A percentile compares a stretch with the other conserved stretches of the same genome.
Conservation (phyloP, 1,140 invertebrate genomes). For the Drosophila suzukii region DNA sequence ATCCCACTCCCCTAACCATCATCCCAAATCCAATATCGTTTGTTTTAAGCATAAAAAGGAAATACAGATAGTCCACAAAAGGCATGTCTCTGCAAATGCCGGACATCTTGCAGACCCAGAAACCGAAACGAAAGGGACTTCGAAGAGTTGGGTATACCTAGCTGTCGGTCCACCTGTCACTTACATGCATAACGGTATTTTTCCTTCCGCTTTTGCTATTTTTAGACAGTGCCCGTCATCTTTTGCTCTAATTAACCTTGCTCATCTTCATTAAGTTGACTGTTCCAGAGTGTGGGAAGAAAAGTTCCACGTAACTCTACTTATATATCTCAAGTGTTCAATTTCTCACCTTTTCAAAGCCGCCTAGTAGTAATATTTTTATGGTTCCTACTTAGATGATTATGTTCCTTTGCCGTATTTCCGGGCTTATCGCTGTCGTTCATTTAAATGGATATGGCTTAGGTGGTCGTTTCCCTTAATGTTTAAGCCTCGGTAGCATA, state of each 20-base stretch:
- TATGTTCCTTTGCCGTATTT: slow-evolving; percentile 34
- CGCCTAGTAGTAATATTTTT: slow-evolving; percentile 8
- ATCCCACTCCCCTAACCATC: not conserved
- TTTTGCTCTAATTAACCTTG: slow-evolving; percentile 35
- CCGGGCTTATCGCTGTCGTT: slow-evolving; percentile 26
- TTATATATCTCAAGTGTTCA: slow-evolving; percentile 19
- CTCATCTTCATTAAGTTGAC: slow-evolving; percentile 12
- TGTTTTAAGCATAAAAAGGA: slow-evolving; percentile 11
- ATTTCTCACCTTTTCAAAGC: slow-evolving; percentile 12
- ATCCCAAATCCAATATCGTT: slow-evolving; percentile 8
- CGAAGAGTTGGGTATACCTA: slow-evolving; percentile 16
- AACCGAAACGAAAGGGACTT: slow-evolving; percentile 6
- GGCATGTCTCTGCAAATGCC: slow-evolving; percentile 38
- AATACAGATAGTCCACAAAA: slow-evolving; percentile 13
- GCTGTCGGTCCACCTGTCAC: slow-evolving; percentile 40
- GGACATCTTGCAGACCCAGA: slow-evolving; percentile 32
- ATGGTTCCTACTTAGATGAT: slow-evolving; percentile 11
- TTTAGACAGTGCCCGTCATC: slow-evolving; percentile 13
- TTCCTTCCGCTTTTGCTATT: slow-evolving; percentile 30
- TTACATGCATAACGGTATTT: slow-evolving; percentile 24
- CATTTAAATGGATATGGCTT: slow-evolving; percentile 46
- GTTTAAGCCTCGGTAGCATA: slow-evolving; percentile 1
- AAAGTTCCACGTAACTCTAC: not conserved
- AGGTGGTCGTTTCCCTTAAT: slow-evolving; percentile 32
- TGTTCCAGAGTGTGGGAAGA: not conserved